Evolutionary conservation across 2,797 vertebrate genomes (phyloP).

Genomic region (Trachurus trachurus): DNA sequence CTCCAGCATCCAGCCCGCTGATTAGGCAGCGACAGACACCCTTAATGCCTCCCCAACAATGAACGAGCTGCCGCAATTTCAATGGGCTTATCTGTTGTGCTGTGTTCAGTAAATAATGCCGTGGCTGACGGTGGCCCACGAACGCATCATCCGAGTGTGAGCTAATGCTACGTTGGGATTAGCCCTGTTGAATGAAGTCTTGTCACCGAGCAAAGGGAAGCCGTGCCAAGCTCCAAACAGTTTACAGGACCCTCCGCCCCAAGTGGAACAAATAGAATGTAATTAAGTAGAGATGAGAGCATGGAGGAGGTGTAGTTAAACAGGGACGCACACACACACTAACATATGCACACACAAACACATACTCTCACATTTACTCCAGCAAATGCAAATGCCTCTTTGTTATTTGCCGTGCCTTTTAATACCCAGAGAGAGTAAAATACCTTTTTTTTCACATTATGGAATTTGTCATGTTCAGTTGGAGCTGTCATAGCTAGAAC

Average conservation of each 20-base stretch:
- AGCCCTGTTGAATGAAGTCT: slow-evolving; percentile 79
- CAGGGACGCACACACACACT: slow-evolving; percentile 43
- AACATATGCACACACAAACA: slow-evolving; percentile 33
- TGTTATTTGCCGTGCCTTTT: slow-evolving; percentile 77
- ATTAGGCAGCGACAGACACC: slow-evolving; percentile 67
- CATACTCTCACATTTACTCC: slow-evolving; percentile 37
- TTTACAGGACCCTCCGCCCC: slow-evolving; percentile 85
- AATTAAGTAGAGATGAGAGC: slow-evolving; percentile 77
- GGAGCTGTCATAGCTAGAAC: slow-evolving; percentile 89
- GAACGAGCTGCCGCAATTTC: slow-evolving; percentile 80
- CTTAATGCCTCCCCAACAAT: slow-evolving; percentile 73
- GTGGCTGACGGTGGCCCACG: slow-evolving; percentile 83
- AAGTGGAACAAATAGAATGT: slow-evolving; percentile 82
- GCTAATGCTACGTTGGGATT: slow-evolving; percentile 81
- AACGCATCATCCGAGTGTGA: slow-evolving; percentile 67
- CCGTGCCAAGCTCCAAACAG: slow-evolving; percentile 77
- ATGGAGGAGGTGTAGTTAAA: slow-evolving; percentile 62
- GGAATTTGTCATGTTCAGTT: slow-evolving; percentile 91
- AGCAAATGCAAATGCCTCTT: slow-evolving; percentile 79
- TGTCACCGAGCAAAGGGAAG: slow-evolving; percentile 65
- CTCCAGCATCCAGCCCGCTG: slow-evolving; percentile 65
- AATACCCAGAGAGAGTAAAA: slow-evolving; percentile 82
- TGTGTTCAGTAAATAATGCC: slow-evolving; percentile 82
- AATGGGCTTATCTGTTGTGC: slow-evolving; percentile 85
- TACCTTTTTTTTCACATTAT: slow-evolving; percentile 79